Evolutionary conservation across 2,113 vertebrate genomes (phyloP).

Genomic region (Pelvicachromis taeniatus): DNA sequence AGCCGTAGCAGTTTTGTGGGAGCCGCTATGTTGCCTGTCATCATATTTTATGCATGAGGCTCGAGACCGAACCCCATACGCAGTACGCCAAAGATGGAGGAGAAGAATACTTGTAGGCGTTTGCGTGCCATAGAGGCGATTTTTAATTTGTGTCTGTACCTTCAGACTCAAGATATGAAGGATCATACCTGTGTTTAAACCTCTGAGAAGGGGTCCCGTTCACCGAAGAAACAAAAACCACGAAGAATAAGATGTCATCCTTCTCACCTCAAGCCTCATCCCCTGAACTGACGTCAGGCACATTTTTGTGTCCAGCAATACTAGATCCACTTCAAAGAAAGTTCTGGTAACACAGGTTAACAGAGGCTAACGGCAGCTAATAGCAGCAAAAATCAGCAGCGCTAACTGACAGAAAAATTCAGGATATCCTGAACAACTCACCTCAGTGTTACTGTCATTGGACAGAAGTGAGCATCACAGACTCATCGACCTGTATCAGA

Average conservation of each 20-base stretch:
- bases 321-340: neutral
- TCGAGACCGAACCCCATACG: neutral
- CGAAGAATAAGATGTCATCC: neutral
- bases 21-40: neutral
- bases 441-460: neutral
- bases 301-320: neutral
- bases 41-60: neutral
- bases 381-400: too few relatives aligned
- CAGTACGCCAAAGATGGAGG: neutral
- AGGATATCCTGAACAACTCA: neutral
- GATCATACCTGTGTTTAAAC: neutral
- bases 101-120: neutral
- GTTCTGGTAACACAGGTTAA: neutral
- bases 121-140: neutral
- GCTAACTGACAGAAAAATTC: neutral
- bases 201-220: fast-evolving
- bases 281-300: neutral
- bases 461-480: neutral
- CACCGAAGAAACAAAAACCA: neutral
- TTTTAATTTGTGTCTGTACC: neutral
- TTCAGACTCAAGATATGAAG: neutral
- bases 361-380: neutral
- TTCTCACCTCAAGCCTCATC: neutral
- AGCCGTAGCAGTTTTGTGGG: neutral
- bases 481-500: neutral